These are phyloP conservation scores for Drosophila acutilabella DNA, from an alignment of 2,888 invertebrate species.

Conservation along the genomic window DNA sequence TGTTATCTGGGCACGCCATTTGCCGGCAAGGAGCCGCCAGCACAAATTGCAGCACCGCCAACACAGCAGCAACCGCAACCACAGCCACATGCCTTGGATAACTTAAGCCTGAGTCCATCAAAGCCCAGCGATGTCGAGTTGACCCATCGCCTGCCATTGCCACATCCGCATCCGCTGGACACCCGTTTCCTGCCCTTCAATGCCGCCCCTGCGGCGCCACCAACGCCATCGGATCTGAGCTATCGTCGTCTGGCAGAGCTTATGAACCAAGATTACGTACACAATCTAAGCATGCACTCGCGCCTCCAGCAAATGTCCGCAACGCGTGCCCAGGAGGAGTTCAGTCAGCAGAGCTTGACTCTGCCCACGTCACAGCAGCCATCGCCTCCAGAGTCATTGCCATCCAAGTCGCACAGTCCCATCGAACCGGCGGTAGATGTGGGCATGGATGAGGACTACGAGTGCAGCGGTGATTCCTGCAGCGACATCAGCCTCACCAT, in stretches of 20 bases:
- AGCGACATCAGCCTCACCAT: conserved; percentile 85
- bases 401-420: conserved; percentile 64
- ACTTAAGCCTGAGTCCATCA: conserved; percentile 36
- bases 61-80: conserved; percentile 33
- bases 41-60: conserved; percentile 25
- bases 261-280: conserved; percentile 77
- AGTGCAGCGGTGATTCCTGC: conserved; percentile 84
- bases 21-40: conserved; percentile 47
- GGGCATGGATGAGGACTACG: conserved; percentile 83
- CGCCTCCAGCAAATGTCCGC: conserved; percentile 68
- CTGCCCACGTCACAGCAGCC: conserved; percentile 25
- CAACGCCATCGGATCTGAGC: conserved; percentile 64
- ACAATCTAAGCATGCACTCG: conserved; percentile 75
- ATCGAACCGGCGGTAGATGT: conserved; percentile 76
- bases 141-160: conserved; percentile 36
- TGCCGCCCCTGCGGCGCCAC: conserved; percentile 43
- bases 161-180: conserved; percentile 59
- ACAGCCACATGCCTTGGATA: conserved; percentile 56
- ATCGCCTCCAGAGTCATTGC: conserved; percentile 46
- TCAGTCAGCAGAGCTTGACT: conserved; percentile 28
- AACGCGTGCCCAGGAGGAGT: conserved; percentile 42
- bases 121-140: conserved; percentile 53
- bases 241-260: conserved; percentile 71
- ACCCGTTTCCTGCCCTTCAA: conserved; percentile 76
- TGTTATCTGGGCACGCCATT: conserved; percentile 64